Evolutionary conservation across 1,140 invertebrate genomes (phyloP).

Genomic region (Latrodectus geometricus): DNA sequence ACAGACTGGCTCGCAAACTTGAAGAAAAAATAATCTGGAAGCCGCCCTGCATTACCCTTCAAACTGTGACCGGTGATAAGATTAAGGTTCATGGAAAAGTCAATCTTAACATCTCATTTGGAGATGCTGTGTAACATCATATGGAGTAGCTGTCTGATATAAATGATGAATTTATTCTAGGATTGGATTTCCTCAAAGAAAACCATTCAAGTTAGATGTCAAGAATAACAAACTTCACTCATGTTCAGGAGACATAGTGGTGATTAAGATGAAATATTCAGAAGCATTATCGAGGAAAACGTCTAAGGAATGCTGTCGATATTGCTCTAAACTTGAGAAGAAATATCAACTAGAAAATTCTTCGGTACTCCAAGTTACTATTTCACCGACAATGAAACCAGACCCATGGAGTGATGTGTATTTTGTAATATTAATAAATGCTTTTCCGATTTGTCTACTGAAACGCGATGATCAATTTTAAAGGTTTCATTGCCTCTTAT

Average conservation of each 20-base stretch:
- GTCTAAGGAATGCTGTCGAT: no score
- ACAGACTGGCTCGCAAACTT: background rate
- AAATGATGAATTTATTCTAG: background rate
- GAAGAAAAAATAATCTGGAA: background rate
- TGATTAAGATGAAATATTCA: background rate
- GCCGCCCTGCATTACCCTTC: background rate
- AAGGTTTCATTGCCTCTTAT: no score
- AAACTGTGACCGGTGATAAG: background rate
- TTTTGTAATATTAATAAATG: no score
- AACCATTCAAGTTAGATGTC: background rate
- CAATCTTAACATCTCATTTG: background rate
- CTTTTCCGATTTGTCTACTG: no score
- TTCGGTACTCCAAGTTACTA: no score
- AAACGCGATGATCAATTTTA: no score
- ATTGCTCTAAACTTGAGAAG: no score
- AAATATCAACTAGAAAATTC: no score
- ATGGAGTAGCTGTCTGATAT: background rate
- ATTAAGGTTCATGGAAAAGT: background rate
- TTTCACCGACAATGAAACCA: no score
- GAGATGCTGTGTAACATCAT: background rate
- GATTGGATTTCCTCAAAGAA: background rate
- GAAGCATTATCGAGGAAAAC: no score
- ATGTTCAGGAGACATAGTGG: background rate
- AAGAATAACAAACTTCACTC: background rate
- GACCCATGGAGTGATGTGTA: no score